Percentiles rank a stretch among this genome's conserved stretches.
phyloP scores from a whole-genome alignment of 1,140 invertebrate genomes.

The Aphis craccivora region DNA sequence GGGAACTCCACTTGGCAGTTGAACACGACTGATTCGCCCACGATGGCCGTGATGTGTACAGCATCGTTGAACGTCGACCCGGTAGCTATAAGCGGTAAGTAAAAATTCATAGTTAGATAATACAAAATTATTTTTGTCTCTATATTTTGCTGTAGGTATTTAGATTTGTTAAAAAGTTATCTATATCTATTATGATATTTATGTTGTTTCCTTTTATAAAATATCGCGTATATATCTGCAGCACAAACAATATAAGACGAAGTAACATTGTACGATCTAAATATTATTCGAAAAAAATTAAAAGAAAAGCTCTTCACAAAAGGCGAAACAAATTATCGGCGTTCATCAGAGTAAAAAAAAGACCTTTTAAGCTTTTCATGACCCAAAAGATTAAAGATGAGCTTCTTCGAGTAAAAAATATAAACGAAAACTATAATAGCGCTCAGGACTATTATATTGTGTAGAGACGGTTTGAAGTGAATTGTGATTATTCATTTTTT shows the following conservation, averaged over 20 bases:
- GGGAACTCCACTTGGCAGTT: conserved; percentile 96
- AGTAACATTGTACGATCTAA: neutral
- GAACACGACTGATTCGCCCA: conserved; percentile 94
- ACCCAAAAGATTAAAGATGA: conserved; percentile 47
- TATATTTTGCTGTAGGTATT: neutral
- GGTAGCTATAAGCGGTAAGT: conserved; percentile 31
- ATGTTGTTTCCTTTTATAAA: neutral
- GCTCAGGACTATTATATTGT: neutral
- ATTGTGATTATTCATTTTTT: conserved; percentile 31
- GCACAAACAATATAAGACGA: neutral
- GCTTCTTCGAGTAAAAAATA: conserved; percentile 18
- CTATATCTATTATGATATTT: neutral
- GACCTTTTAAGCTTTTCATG: conserved; percentile 5
- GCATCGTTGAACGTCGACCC: conserved; percentile 79
- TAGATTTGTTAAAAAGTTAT: neutral
- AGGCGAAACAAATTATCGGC: conserved; percentile 36
- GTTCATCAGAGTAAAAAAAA: conserved; percentile 37
- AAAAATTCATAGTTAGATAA: neutral
- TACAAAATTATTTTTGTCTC: neutral
- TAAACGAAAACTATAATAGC: conserved; percentile 9
- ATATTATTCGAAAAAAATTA: neutral
- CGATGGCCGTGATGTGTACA: conserved; percentile 92
- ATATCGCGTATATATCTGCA: neutral
- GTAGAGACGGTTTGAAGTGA: neutral
- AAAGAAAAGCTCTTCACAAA: conserved; percentile 34